Conservation (phyloP, 1,140 invertebrate genomes). For the Lethocerus indicus region DNA sequence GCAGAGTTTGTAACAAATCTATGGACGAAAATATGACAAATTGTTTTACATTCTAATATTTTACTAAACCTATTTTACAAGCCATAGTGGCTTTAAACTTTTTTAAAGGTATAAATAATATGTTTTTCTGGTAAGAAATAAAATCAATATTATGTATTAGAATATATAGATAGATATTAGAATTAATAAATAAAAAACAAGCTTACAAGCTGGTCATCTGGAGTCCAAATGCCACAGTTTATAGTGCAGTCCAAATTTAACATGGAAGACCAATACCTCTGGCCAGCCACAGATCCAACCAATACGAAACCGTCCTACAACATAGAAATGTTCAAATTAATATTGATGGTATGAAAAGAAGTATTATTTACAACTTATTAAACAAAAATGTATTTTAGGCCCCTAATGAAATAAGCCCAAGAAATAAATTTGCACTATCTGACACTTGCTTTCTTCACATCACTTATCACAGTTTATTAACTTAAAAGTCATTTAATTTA, state of each 20-base stretch:
- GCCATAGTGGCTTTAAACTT: too few relatives aligned
- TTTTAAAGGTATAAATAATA: too few relatives aligned
- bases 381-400: background rate
- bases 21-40: too few relatives aligned
- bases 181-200: background rate
- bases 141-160: background rate
- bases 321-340: background rate
- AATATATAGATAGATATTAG: too few relatives aligned
- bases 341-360: background rate
- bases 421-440: too few relatives aligned
- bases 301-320: conserved; percentile 81
- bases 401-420: background rate
- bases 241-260: conserved; percentile 83
- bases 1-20: too few relatives aligned
- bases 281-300: conserved; percentile 90
- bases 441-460: too few relatives aligned
- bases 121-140: background rate
- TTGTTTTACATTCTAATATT: too few relatives aligned
- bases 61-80: too few relatives aligned
- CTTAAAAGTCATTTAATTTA: too few relatives aligned
- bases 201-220: conserved; percentile 79
- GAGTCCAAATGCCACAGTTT: conserved; percentile 93
- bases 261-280: conserved; percentile 97
- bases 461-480: too few relatives aligned
- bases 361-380: background rate